Conservation (phyloP, 2,797 vertebrate genomes). For the Hoplostethus atlanticus region DNA sequence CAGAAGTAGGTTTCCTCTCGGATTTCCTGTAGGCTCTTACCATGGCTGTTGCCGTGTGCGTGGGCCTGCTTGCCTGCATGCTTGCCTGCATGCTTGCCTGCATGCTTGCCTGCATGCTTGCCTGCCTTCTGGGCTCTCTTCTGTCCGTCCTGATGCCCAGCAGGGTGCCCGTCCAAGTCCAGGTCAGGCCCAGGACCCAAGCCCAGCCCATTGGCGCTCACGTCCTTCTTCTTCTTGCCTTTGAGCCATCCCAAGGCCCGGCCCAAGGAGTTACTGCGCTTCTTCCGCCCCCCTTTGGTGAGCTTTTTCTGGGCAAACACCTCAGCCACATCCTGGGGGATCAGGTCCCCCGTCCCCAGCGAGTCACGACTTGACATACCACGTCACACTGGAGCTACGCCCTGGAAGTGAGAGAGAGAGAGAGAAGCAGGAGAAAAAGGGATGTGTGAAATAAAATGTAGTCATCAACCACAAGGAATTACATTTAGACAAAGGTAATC, state of each 20-base stretch:
- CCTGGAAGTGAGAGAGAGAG: constrained; percentile 39
- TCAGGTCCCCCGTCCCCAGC: constrained; percentile 82
- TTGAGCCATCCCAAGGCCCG: constrained; percentile 93
- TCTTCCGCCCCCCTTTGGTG: constrained; percentile 76
- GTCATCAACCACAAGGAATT: constrained; percentile 5
- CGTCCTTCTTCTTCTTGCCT: constrained; percentile 85
- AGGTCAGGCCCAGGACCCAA: constrained; percentile 75
- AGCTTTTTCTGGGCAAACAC: constrained; percentile 83
- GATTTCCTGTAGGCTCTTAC: constrained; percentile 49
- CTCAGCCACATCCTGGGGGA: constrained; percentile 84
- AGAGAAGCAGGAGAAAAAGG: neutral
- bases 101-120: constrained; percentile 42
- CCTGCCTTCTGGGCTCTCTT: constrained; percentile 70
- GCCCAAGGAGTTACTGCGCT: constrained; percentile 85
- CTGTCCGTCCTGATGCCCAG: constrained; percentile 62
- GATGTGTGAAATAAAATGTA: neutral
- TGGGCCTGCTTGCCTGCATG: constrained; percentile 35
- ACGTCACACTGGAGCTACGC: constrained; percentile 62
- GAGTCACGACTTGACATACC: constrained; percentile 85
- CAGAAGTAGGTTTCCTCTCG: constrained; percentile 2
- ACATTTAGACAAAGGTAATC: neutral
- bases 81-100: too few species aligned
- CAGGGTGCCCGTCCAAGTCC: constrained; percentile 65
- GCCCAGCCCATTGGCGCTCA: constrained; percentile 43
- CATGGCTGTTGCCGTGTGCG: constrained; percentile 67